Conservation (phyloP, 2,888 invertebrate species). For the Helobdella robusta region DNA sequence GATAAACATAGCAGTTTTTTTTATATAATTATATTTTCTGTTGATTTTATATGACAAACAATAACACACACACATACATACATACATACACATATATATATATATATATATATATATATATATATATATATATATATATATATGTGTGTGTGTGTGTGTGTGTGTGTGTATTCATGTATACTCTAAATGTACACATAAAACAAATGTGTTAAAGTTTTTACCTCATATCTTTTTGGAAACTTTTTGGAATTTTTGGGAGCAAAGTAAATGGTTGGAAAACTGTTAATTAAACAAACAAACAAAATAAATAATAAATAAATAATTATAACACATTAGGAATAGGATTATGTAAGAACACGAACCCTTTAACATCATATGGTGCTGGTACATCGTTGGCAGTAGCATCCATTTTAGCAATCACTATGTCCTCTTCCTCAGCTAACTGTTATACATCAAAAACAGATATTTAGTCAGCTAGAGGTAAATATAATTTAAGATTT, state of each 20-base stretch:
- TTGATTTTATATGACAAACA: too few species aligned
- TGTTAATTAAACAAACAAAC: slow-evolving; percentile 41
- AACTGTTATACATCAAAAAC: slow-evolving; percentile 18
- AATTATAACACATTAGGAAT: too few species aligned
- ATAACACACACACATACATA: too few species aligned
- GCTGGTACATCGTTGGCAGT: slow-evolving; percentile 94
- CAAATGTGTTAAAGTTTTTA: slow-evolving; percentile 46
- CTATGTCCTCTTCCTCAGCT: slow-evolving; percentile 30
- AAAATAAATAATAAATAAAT: too few species aligned
- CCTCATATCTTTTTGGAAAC: slow-evolving; percentile 71
- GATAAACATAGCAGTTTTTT: too few species aligned
- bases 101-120: too few species aligned
- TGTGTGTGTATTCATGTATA: too few species aligned
- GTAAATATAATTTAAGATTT: neutral
- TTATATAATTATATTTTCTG: too few species aligned
- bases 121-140: too few species aligned
- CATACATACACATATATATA: too few species aligned
- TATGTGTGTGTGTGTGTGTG: too few species aligned
- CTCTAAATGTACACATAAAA: neutral
- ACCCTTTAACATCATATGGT: slow-evolving; percentile 78
- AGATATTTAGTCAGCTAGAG: neutral
- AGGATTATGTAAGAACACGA: too few species aligned
- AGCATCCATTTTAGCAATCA: slow-evolving; percentile 92
- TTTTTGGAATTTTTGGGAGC: slow-evolving; percentile 68
- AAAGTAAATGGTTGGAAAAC: slow-evolving; percentile 95